A percentile compares a stretch with the other conserved stretches of the same genome.
Conservation (phyloP, 2,888 invertebrate species). For the Polyommatus icarus region DNA sequence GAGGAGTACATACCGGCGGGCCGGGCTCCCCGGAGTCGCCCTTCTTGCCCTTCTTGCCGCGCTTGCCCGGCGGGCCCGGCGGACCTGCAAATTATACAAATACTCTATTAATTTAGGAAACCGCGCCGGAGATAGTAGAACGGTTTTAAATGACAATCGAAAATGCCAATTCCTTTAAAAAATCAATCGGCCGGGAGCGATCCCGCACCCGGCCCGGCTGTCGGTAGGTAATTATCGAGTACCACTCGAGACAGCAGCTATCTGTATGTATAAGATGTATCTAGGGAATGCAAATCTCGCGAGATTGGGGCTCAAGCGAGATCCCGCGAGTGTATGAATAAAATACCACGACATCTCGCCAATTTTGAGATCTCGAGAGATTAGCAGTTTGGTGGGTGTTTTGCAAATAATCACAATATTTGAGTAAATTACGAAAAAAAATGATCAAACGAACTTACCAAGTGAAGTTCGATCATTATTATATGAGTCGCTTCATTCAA, state of each 20-base stretch:
- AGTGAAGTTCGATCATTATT: too few species aligned
- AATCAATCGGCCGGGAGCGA: background rate
- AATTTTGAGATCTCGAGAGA: too few species aligned
- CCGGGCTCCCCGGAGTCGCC: conserved; percentile 92
- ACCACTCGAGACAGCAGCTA: background rate
- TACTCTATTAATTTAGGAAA: background rate
- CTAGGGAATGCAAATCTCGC: too few species aligned
- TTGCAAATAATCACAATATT: too few species aligned
- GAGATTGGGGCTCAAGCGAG: too few species aligned
- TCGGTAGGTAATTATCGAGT: background rate
- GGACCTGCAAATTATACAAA: conserved; percentile 82
- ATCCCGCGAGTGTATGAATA: too few species aligned
- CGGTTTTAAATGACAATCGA: background rate
- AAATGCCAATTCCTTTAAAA: background rate
- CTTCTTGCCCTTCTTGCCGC: conserved; percentile 94
- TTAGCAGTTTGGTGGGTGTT: background rate
- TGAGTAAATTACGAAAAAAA: too few species aligned
- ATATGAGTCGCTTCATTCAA: too few species aligned
- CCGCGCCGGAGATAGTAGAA: background rate
- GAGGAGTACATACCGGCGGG: conserved; percentile 84
- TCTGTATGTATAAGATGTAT: background rate
- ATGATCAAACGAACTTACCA: too few species aligned
- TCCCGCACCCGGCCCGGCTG: background rate
- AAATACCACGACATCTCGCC: too few species aligned
- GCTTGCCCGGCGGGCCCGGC: conserved; percentile 91